Base-by-base conservation (phyloP, 2,113 vertebrate species). In the Dinomys branickii region DNA sequence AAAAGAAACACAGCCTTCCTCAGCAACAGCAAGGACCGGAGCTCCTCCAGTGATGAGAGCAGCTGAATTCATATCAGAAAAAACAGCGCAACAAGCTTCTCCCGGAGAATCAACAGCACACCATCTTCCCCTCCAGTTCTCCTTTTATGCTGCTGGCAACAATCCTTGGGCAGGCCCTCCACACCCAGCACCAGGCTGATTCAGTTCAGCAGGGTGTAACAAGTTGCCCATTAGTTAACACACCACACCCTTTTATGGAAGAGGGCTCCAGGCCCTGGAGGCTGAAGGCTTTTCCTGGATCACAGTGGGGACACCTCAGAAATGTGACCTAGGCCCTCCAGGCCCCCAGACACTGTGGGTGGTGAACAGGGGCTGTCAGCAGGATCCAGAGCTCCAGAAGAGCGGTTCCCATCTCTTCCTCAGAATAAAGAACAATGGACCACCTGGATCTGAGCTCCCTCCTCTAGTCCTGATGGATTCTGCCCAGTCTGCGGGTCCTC, bases 281-380 rank as follows among this genome's bases (percentile, higher is more conserved):
- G 22, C 13, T 75, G 20, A 63, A 13, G 26, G 77, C 65, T 71
- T 56, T 56, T 84, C 38, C 28, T 0, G 8, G 52, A 41, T 44
- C n/a, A 26, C 41, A 1, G n/a, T 14, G 71, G 26, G 10, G 69
- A 28, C 56, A 17, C 63, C 44, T 2, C 26, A 17, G 9, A 44
- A n/a, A 71, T 0, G 0, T 17, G 38, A 44, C 38, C 20, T 7
- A 56, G 38, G 52, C 13, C 22, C 19, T 22, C 17, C n/a, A 69
- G 35, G 6, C 26, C 16, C 30, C 85, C 38, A 1, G 4, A 63
- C 47, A 9, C 10, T 11, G 28, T 4, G 2, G 9, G 33, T 8
- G 10, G 47, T 16, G 1, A 63, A 17, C 28, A 50, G 17, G 41
- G 38, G 6, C 11, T 0, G 0, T 33, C 0, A 6, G 19, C 22